Evolutionary conservation across 2,113 vertebrate species (phyloP), one percentile per base, ranked within the genome.

Genomic region (Garra rufa): DNA sequence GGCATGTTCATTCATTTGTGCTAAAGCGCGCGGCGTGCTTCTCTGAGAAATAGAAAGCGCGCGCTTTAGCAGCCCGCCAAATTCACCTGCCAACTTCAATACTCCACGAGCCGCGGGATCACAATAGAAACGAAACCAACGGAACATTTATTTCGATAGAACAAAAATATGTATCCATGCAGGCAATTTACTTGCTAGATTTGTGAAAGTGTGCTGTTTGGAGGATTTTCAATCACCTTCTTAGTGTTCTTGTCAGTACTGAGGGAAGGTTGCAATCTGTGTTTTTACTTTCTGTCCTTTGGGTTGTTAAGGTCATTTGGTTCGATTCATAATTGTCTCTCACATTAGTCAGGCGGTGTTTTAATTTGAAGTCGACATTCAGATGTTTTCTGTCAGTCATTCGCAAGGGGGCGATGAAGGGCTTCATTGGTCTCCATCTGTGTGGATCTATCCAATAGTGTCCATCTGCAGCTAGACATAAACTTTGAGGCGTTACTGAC

Each of bases 21-120:
- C 85, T 88, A 90, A 88, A 90, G 91, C 89, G 89, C 70, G 85
- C 87, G 38, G 87, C 86, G 73, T 83, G 89, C 81, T 86, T 87
- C 85, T 88, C 89, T 84, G 89, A 26, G 85, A 91, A 93, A 93
- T 91, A 92, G 91, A 89, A 92, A 91, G 86, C 91, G 90, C 91
- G 91, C 85, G 82, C 85, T 90, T 85, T 88, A 92, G 91, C 92
- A 93, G 93, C 91, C 92, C 79, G 92, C 89, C 83, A 92, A 94
- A 94, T 93, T 93, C 90, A 92, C 88, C 92, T 94, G 94, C 93
- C 93, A 92, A 89, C 93, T 94, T 87, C 90, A 93, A 94, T 95
- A 91, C 92, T 87, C 88, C 91, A 88, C 69, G 50, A 84, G 76
- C 65, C 57, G 26, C 76, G 13, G 41, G 46, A 76, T 70, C 57